Evolutionary conservation across 1,140 invertebrate species (phyloP), one percentile per base, ranked within the genome.

Genomic region (Cotesia chilonis): DNA sequence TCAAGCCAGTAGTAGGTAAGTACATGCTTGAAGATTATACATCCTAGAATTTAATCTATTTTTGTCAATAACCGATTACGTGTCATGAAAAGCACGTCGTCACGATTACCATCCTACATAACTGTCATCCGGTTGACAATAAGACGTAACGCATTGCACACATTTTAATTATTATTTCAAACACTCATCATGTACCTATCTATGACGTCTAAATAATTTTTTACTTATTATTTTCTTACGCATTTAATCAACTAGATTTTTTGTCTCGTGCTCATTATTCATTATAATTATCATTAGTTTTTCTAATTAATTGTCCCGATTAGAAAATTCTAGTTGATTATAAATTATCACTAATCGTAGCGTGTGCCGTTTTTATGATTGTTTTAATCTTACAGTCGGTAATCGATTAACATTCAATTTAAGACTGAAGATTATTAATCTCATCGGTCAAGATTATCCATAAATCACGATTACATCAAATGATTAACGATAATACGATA

Each of bases 31-130:
- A 10, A 28, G 9, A 20, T 54, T 51, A 17, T 12, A 37, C 37
- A 3, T 59, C 38, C 64, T 52, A 52, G 4, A 51, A 38, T 66
- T 41, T 66, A n/a, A 35, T 66, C 36, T 66, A 66, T 66, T 66
- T 28, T 66, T 66, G 64, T 66, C 64, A 66, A 66, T 66, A 66
- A 54, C 38, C 51, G 64, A 66, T 66, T 66, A 66, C 64, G 38
- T 59, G 20, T 47, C 41, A 10, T 9, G 7, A 9, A 28, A 28
- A 59, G 6, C 20, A 14, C 20, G 20, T 59, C 57, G 57, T 59
- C 57, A 59, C 20, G 28, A 28, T 28, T 7, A 59, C 28, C 57
- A 17, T 59, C 41, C 57, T 59, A 17, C 17, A 59, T 59, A 28
- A 59, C 28, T 59, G 7, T 17, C 20, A 59, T 59, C 57, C 57